Base-by-base conservation (phyloP, 2,888 invertebrate species). In the Neocrepidodera transversa region DNA sequence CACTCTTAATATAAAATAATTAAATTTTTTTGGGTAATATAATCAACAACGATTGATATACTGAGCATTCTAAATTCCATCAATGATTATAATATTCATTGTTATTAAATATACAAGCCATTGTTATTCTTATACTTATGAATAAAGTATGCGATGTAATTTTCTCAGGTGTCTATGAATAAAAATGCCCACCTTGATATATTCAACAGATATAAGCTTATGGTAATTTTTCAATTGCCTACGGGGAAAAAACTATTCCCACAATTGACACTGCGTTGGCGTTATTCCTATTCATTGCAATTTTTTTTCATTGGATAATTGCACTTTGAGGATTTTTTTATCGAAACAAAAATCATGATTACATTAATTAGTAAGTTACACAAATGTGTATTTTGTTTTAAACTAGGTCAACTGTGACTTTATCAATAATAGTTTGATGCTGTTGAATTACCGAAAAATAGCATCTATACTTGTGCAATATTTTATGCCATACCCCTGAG, bases 251-350 rank as follows among this genome's bases (percentile, higher is more conserved):
- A 38, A 8, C 38, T n/a, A 26, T 38, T 38, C 50, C 23, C 20
- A 38, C 30, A 16, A 47, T 30, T 47, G 47, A 47, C 28, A 47
- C n/a, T 47, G 30, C 30, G 47, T 47, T 47, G 47, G 47, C 14
- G 47, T 47, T 13, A 16, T 30, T 17, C 47, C 26, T 28, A 16
- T 30, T 43, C 30, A 10, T 30, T 47, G 10, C 13, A 16, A 16
- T 30, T 43, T n/a, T n/a, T n/a, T n/a, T 43, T 23, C 8, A 23
- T 43, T 23, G 26, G 20, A 42, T 20, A 42, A 42, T n/a, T 20
- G 40, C 10, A 40, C 20, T 18, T 18, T 50, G 36, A 58, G 65
- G 59, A 61, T 63, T 65, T 65, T 50, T 56, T 59, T 49, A 23
- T 23, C 23, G 23, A 23, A n/a, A n/a, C n/a, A n/a, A n/a, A n/a